Evolutionary conservation across 2,888 invertebrate genomes (phyloP).

Genomic region (Coenonympha arcania): DNA sequence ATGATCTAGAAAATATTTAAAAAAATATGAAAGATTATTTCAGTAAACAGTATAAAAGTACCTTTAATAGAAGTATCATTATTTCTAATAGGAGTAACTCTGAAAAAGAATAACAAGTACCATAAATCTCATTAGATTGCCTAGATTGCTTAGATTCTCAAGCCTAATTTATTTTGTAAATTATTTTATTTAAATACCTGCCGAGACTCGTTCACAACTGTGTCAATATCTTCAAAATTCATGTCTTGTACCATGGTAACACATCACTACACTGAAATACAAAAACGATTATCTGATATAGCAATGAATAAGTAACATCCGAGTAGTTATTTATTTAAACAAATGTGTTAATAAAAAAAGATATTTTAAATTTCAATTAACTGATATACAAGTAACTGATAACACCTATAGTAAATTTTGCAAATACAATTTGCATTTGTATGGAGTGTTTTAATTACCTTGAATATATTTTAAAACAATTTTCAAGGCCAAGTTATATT

Average conservation of each 20-base stretch:
- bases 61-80: no score
- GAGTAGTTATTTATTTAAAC: background rate
- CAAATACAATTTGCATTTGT: no score
- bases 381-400: background rate
- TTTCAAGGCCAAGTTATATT: no score
- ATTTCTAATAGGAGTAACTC: no score
- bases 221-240: constrained; percentile 44
- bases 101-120: no score
- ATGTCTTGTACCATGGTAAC: constrained; percentile 27
- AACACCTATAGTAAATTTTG: no score
- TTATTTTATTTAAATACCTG: constrained; percentile 36
- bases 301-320: no score
- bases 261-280: constrained; percentile 21
- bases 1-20: constrained; percentile 68
- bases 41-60: no score
- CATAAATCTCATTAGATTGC: no score
- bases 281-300: background rate
- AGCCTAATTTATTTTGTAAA: background rate
- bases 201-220: constrained; percentile 49
- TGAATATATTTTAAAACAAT: background rate
- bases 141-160: no score
- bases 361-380: background rate
- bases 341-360: background rate
- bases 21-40: background rate
- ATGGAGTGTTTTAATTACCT: background rate